These are phyloP conservation scores for Andinoacara biseriatus DNA, from an alignment of 2,113 vertebrate genomes.

Conservation along the genomic window DNA sequence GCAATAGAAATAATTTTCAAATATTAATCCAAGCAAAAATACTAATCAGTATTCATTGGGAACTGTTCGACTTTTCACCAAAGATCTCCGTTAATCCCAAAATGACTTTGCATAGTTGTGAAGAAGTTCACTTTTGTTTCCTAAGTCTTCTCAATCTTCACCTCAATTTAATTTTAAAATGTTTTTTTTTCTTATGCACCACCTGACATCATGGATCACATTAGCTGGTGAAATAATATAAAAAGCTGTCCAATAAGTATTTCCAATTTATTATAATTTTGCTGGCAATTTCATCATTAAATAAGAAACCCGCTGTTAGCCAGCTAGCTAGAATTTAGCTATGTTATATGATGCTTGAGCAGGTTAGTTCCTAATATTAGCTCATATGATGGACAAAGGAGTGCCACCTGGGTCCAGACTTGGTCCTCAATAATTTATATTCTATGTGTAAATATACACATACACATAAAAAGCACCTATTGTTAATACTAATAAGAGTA, in stretches of 20 bases:
- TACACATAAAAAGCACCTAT: too few species aligned
- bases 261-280: background rate
- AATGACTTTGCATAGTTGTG: rapidly evolving
- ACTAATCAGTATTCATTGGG: background rate
- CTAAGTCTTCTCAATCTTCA: background rate
- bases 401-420: too few species aligned
- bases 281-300: rapidly evolving
- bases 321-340: background rate
- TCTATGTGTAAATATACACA: too few species aligned
- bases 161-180: background rate
- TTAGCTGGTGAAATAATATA: background rate
- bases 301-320: rapidly evolving
- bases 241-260: background rate
- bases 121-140: background rate
- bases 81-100: background rate
- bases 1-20: background rate
- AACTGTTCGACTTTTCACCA: background rate
- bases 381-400: too few species aligned
- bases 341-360: background rate
- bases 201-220: background rate
- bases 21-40: background rate
- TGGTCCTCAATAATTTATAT: too few species aligned
- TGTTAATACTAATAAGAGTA: background rate
- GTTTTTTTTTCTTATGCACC: background rate
- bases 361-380: background rate